A percentile compares a stretch with the other conserved stretches of the same genome.
These are phyloP conservation scores for Dipodomys stephensi DNA, from an alignment of 2,113 vertebrate genomes.

Conservation along the genomic window DNA sequence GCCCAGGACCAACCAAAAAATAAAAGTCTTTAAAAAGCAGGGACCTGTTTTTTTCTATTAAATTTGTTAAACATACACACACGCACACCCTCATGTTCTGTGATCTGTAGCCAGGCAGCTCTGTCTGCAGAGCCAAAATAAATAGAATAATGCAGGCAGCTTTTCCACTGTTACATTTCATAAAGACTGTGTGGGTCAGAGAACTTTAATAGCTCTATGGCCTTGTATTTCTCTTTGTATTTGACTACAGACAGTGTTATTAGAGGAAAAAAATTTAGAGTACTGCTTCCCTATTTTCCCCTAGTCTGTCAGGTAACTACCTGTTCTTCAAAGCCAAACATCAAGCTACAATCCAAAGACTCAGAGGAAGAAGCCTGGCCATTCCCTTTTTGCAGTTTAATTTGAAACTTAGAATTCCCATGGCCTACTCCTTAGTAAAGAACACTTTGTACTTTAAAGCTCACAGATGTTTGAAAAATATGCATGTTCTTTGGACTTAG, in stretches of 20 bases:
- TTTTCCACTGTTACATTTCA: background rate
- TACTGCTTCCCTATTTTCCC: background rate
- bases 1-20: no score
- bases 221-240: conserved; percentile 39
- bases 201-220: conserved; percentile 11
- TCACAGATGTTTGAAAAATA: conserved; percentile 34
- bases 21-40: conserved; percentile 12
- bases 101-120: background rate
- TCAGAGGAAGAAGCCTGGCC: background rate
- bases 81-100: background rate
- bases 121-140: background rate
- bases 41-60: background rate
- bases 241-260: conserved; percentile 3
- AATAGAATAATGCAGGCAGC: background rate
- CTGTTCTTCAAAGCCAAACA: conserved; percentile 49
- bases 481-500: conserved; percentile 44
- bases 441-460: conserved; percentile 68
- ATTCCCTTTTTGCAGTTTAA: conserved; percentile 24
- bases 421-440: conserved; percentile 33
- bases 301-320: conserved; percentile 43
- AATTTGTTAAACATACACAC: background rate
- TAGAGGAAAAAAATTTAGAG: conserved; percentile 29
- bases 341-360: conserved; percentile 28
- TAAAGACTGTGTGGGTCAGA: background rate
- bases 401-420: conserved; percentile 56